A percentile compares a stretch with the other conserved stretches of the same genome.
phyloP scores from a whole-genome alignment of 2,888 invertebrate species.

The Junonia oenone region DNA sequence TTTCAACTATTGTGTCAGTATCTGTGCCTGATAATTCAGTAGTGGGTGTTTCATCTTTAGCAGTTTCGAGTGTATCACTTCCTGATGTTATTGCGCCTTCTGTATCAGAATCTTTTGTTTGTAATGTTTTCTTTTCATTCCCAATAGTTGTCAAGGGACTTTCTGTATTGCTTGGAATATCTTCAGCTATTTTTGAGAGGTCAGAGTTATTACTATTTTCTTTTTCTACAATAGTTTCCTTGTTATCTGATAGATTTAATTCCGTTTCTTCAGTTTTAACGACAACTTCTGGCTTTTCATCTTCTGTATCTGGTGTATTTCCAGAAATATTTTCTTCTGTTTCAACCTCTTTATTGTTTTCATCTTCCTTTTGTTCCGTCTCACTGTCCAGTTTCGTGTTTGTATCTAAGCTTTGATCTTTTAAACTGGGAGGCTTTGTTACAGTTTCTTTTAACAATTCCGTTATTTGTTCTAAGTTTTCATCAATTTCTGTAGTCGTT shows the following conservation, averaged over 20 bases:
- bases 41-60: neutral
- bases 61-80: neutral
- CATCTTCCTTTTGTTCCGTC: neutral
- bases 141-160: neutral
- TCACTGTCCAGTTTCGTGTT: neutral
- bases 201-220: conserved; percentile 8
- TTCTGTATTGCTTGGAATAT: neutral
- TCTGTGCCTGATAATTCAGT: conserved; percentile 16
- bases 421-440: conserved; percentile 19
- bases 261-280: conserved; percentile 44
- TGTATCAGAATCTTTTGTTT: neutral
- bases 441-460: conserved; percentile 28
- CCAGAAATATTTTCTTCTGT: neutral
- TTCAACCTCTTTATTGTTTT: neutral
- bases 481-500: conserved; percentile 36
- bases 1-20: conserved; percentile 28
- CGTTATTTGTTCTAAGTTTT: conserved; percentile 34
- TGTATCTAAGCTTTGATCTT: neutral
- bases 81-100: neutral
- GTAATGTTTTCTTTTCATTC: neutral
- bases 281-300: conserved; percentile 40
- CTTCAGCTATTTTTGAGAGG: neutral
- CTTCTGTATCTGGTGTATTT: conserved; percentile 7
- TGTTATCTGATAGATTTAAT: conserved; percentile 45
- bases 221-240: conserved; percentile 21